Percentiles rank a stretch among this genome's conserved stretches.
These are phyloP conservation scores for Poeciliopsis gracilis DNA, from an alignment of 2,797 vertebrate species.

Conservation along the genomic window DNA sequence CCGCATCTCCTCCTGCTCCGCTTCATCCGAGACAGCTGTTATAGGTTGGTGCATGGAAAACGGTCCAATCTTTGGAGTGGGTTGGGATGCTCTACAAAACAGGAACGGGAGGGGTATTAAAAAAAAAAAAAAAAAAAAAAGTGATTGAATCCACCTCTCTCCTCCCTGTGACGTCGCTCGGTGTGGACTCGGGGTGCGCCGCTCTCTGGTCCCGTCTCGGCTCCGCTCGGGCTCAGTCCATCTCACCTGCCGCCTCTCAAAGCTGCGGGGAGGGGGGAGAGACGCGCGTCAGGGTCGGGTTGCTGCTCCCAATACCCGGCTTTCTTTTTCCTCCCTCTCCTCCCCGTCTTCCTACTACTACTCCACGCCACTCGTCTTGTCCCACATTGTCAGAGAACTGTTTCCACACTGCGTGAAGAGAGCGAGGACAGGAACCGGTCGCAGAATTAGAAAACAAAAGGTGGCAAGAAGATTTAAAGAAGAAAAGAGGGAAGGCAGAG, in stretches of 20 bases:
- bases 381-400: conserved; percentile 55
- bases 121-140: not conserved
- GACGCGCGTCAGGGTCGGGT: conserved; percentile 28
- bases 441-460: not conserved
- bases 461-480: not conserved
- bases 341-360: not conserved
- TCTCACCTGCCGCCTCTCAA: conserved; percentile 47
- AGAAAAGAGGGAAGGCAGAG: conserved; percentile 33
- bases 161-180: conserved; percentile 85
- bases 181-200: conserved; percentile 70
- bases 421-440: conserved; percentile 21
- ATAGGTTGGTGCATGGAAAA: not conserved
- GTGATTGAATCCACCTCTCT: conserved; percentile 60
- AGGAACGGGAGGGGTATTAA: conserved; percentile 17
- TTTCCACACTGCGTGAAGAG: conserved; percentile 39
- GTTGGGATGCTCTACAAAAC: conserved; percentile 57
- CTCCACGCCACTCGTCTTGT: conserved; percentile 41
- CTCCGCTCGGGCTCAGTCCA: conserved; percentile 43
- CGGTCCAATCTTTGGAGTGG: conserved; percentile 30
- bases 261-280: conserved; percentile 25
- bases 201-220: conserved; percentile 70
- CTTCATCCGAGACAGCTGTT: not conserved
- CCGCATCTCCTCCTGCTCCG: not conserved
- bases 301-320: conserved; percentile 1
- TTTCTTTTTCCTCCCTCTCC: not conserved